Percentiles rank a stretch among this genome's conserved stretches.
Conservation (phyloP, 2,797 vertebrate genomes). For the Setipinna tenuifilis region DNA sequence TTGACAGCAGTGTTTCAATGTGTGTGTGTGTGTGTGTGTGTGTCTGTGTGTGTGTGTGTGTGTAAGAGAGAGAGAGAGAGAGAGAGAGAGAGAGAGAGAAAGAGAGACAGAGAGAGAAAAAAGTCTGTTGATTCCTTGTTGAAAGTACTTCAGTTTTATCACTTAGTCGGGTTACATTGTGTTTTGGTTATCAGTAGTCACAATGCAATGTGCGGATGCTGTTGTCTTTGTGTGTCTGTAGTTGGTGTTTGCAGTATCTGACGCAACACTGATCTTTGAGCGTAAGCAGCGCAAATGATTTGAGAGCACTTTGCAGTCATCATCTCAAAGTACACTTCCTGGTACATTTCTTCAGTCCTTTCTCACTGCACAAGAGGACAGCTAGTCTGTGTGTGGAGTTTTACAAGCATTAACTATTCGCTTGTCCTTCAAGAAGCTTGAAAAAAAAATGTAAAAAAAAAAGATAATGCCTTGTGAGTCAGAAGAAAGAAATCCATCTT, state of each 20-base stretch:
- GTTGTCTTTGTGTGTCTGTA: background rate
- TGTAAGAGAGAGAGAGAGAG: too few relatives aligned
- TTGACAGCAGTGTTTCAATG: background rate
- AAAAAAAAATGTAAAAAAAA: background rate
- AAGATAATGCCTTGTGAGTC: background rate
- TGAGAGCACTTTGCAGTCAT: background rate
- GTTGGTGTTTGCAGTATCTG: background rate
- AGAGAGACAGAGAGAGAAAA: background rate
- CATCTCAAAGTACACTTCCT: conserved; percentile 27
- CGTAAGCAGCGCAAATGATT: background rate
- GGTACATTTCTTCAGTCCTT: background rate
- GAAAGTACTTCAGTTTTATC: background rate
- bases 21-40: background rate
- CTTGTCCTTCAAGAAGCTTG: background rate
- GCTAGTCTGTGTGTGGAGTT: background rate
- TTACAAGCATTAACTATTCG: background rate
- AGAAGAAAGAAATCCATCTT: conserved; percentile 31
- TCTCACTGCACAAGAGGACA: background rate
- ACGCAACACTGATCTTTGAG: conserved; percentile 25
- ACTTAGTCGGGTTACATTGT: background rate
- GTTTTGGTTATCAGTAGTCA: background rate
- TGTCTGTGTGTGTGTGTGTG: too few relatives aligned
- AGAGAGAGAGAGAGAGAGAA: too few relatives aligned
- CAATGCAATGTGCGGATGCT: conserved; percentile 8
- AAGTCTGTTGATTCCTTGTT: background rate